A percentile compares a stretch with the other conserved stretches of the same genome.
Conservation (phyloP, 2,113 vertebrate genomes). For the Cochlearius cochlearius region DNA sequence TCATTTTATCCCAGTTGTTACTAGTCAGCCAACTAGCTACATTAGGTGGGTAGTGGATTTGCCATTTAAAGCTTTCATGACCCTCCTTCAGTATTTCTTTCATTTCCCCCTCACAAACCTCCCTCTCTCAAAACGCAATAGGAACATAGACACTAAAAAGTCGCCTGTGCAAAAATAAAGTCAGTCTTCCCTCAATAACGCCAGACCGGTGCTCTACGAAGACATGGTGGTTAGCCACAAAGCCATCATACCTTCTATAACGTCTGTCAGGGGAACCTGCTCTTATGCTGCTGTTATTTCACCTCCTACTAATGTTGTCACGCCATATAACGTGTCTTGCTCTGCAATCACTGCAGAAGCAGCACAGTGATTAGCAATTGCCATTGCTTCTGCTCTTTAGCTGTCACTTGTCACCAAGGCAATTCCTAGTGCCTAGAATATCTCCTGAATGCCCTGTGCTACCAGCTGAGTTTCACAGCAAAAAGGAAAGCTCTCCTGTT, state of each 20-base stretch:
- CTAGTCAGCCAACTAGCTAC: neutral
- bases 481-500: neutral
- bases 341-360: neutral
- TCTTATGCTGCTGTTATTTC: neutral
- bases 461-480: neutral
- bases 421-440: neutral
- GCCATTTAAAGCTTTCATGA: neutral
- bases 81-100: neutral
- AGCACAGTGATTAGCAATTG: neutral
- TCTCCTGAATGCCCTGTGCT: neutral
- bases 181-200: neutral
- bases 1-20: neutral
- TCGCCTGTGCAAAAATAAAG: neutral
- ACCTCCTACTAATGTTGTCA: neutral
- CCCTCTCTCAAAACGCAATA: neutral
- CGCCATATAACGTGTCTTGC: accelerated
- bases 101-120: neutral
- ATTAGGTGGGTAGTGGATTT: neutral
- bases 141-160: accelerated
- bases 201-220: neutral
- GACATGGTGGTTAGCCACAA: neutral
- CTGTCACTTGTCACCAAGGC: neutral
- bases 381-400: neutral
- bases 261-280: neutral
- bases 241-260: neutral